These are phyloP conservation scores for Lochmaea crataegi DNA, from an alignment of 2,888 invertebrate species.

Conservation along the genomic window DNA sequence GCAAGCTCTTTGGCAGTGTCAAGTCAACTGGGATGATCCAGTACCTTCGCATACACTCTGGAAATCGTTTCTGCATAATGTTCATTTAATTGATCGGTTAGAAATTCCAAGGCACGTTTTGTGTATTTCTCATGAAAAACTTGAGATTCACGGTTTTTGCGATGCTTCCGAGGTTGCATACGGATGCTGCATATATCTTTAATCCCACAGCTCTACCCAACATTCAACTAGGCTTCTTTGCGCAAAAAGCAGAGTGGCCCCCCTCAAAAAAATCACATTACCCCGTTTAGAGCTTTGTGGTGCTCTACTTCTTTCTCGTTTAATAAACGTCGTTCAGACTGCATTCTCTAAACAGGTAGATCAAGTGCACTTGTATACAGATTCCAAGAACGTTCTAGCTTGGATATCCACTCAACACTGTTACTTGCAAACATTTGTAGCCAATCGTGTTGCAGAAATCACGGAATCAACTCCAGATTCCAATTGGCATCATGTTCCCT, in stretches of 20 bases:
- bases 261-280: neutral
- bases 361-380: neutral
- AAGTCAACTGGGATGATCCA: slow-evolving; percentile 1
- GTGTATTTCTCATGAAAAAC: neutral
- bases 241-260: no score
- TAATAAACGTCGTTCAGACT: neutral
- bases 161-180: neutral
- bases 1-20: neutral
- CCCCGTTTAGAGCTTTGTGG: neutral
- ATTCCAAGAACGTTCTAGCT: neutral
- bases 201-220: neutral
- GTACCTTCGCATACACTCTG: neutral
- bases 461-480: neutral
- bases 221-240: neutral
- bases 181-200: neutral
- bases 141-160: neutral
- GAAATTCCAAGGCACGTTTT: neutral
- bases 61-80: neutral
- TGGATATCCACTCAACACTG: neutral
- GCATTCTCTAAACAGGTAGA: neutral
- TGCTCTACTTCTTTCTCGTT: neutral
- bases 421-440: neutral
- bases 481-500: neutral
- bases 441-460: neutral
- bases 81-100: neutral